Percentiles rank a stretch among this genome's conserved stretches.
Conservation (phyloP, 2,113 vertebrate genomes). For the Stictonetta naevosa region DNA sequence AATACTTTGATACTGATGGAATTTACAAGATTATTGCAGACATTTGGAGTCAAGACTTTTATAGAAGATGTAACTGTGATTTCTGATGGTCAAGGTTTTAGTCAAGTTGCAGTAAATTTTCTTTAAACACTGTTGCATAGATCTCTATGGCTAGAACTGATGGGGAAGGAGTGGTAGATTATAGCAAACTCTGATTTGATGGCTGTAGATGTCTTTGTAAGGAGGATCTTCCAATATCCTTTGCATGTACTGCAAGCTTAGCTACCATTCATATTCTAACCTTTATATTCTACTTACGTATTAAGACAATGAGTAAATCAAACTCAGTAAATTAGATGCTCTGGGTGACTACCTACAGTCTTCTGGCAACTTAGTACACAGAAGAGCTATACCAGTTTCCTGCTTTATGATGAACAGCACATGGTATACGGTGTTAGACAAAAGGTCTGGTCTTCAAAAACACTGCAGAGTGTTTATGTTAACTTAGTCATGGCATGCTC, state of each 20-base stretch:
- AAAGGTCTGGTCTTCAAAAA: not conserved
- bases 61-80: not conserved
- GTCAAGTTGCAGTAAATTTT: not conserved
- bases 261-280: not conserved
- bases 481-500: not conserved
- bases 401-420: not conserved
- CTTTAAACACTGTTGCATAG: not conserved
- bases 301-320: not conserved
- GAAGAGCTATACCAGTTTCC: not conserved
- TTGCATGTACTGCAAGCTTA: not conserved
- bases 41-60: not conserved
- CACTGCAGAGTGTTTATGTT: not conserved
- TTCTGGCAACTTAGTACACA: not conserved
- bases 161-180: not conserved
- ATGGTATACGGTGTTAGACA: not conserved
- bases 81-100: not conserved
- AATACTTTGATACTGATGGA: not conserved
- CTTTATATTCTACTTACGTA: not conserved
- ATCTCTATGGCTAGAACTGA: not conserved
- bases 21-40: not conserved
- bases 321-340: not conserved
- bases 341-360: not conserved
- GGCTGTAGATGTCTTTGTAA: not conserved
- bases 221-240: not conserved
- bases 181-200: not conserved